Percentiles rank a stretch among this genome's conserved stretches.
These are phyloP conservation scores for Pachycephus smyrnensis DNA, from an alignment of 2,888 invertebrate genomes.

Conservation along the genomic window DNA sequence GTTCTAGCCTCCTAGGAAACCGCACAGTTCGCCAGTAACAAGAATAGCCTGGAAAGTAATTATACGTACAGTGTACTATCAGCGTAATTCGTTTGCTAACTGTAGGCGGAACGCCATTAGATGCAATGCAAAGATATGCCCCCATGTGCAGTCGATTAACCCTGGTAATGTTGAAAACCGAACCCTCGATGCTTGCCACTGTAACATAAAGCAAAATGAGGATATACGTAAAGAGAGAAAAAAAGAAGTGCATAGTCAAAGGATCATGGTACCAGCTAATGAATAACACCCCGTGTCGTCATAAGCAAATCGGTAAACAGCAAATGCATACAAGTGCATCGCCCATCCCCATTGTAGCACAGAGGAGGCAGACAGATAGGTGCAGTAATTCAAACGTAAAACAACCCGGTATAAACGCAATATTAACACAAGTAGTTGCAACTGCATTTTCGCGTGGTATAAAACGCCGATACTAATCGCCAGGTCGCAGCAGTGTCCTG, in stretches of 20 bases:
- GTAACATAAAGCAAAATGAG: conserved; percentile 42
- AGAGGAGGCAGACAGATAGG: neutral
- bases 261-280: neutral
- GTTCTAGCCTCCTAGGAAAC: neutral
- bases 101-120: conserved; percentile 88
- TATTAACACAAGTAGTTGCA: neutral
- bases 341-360: neutral
- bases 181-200: conserved; percentile 76
- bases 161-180: conserved; percentile 74
- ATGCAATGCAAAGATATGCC: conserved; percentile 81
- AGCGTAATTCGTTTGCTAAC: conserved; percentile 90
- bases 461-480: conserved; percentile 4
- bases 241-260: neutral
- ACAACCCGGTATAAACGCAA: neutral
- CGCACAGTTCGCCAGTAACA: neutral
- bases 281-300: neutral
- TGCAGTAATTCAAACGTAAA: neutral
- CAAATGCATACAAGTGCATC: neutral
- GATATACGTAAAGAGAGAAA: neutral
- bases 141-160: conserved; percentile 83
- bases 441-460: neutral
- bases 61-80: conserved; percentile 85
- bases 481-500: neutral
- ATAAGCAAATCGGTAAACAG: neutral
- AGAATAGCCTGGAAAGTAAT: conserved; percentile 25